A percentile compares a stretch with the other conserved stretches of the same genome.
Evolutionary conservation across 2,797 vertebrate genomes (phyloP).

Genomic region (Peromyscus attwateri): DNA sequence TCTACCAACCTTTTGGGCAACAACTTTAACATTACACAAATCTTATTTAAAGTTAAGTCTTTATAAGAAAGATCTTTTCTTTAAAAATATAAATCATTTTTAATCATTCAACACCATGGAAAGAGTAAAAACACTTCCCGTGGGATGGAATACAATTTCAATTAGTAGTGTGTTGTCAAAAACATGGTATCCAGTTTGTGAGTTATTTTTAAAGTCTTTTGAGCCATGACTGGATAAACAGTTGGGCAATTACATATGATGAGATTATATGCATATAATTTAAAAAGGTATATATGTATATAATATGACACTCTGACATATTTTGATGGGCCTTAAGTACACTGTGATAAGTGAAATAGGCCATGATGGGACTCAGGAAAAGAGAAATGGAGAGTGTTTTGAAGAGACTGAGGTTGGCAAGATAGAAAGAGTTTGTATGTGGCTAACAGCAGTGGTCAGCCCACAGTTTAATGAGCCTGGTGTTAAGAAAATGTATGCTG

Average conservation of each 20-base stretch:
- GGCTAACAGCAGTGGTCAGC: background rate
- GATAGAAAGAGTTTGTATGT: background rate
- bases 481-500: background rate
- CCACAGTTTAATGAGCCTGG: background rate
- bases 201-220: background rate
- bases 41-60: constrained; percentile 30
- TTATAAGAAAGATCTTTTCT: background rate
- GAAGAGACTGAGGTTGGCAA: background rate
- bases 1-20: background rate
- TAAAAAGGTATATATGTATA: background rate
- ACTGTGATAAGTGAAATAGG: background rate
- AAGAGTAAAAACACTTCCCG: background rate
- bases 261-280: background rate
- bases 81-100: background rate
- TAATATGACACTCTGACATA: background rate
- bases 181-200: background rate
- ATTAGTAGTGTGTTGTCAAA: background rate
- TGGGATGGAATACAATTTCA: background rate
- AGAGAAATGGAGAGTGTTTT: background rate
- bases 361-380: background rate
- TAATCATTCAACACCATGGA: background rate
- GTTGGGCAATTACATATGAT: background rate
- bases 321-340: background rate
- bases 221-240: background rate
- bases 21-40: background rate